A percentile compares a stretch with the other conserved stretches of the same genome.
phyloP scores from a whole-genome alignment of 2,888 invertebrate genomes.

The Tyria jacobaeae region DNA sequence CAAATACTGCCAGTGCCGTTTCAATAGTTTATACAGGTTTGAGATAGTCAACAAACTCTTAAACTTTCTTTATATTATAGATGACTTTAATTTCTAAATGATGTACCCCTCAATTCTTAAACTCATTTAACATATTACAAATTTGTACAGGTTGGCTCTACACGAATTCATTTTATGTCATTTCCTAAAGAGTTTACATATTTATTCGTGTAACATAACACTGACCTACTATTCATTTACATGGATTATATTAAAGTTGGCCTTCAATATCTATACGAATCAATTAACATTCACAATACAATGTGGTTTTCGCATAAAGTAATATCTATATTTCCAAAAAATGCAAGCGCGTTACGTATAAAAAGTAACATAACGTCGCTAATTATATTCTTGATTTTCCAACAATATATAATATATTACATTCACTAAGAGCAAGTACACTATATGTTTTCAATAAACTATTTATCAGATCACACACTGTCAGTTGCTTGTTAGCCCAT shows the following conservation, averaged over 20 bases:
- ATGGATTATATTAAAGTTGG: background rate
- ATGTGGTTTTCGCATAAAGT: background rate
- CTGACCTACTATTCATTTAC: background rate
- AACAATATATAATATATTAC: background rate
- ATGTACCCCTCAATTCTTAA: background rate
- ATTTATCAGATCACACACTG: background rate
- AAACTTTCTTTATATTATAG: constrained; percentile 6
- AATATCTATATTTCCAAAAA: background rate
- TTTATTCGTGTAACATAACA: background rate
- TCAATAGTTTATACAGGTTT: background rate
- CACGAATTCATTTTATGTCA: background rate
- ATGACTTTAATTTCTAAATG: background rate
- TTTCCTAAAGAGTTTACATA: background rate
- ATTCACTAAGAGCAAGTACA: background rate
- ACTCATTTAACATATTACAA: constrained; percentile 6
- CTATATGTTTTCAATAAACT: background rate
- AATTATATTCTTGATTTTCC: background rate
- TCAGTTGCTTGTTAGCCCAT: background rate
- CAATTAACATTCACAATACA: background rate
- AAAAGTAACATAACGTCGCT: background rate
- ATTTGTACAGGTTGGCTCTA: background rate
- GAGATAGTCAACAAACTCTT: background rate
- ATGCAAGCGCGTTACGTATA: background rate
- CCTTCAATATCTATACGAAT: background rate
- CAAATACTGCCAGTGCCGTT: background rate